These are phyloP conservation scores for Moxostoma hubbsi DNA, from an alignment of 2,797 vertebrate species.

Conservation along the genomic window DNA sequence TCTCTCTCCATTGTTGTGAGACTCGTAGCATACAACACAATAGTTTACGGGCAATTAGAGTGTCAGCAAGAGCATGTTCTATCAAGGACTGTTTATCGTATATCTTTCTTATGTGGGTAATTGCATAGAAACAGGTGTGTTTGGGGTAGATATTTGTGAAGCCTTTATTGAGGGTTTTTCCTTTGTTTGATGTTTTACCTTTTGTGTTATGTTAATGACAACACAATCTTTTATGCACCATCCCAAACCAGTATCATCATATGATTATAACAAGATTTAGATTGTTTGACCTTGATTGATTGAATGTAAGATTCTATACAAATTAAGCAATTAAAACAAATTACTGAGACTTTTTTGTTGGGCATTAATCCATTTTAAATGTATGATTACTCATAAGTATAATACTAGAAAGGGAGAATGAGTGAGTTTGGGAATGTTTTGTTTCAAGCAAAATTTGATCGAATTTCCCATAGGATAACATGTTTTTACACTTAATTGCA, in stretches of 20 bases:
- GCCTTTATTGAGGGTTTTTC: slow-evolving; percentile 12
- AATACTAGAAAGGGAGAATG: background rate
- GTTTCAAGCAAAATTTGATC: slow-evolving; percentile 32
- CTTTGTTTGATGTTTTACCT: slow-evolving; percentile 19
- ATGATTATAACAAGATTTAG: background rate
- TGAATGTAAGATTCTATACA: background rate
- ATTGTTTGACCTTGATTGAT: background rate
- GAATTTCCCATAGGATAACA: slow-evolving; percentile 34
- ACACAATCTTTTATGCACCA: slow-evolving; percentile 15
- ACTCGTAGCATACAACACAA: background rate
- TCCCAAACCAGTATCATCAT: background rate
- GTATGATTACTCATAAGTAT: slow-evolving; percentile 9
- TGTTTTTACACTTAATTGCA: slow-evolving; percentile 55
- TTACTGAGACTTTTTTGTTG: background rate
- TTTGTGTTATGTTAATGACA: slow-evolving; percentile 22
- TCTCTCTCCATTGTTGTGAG: background rate
- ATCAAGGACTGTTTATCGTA: background rate
- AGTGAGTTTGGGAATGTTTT: slow-evolving; percentile 5
- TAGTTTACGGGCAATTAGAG: background rate
- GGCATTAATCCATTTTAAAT: slow-evolving; percentile 14
- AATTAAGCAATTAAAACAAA: slow-evolving; percentile 4
- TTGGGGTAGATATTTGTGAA: slow-evolving; percentile 22
- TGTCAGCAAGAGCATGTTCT: background rate
- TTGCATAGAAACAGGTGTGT: slow-evolving; percentile 42
- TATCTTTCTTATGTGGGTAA: slow-evolving; percentile 6